These are phyloP conservation scores for Sebastes oblongus DNA, from an alignment of 2,797 vertebrate species.

Conservation along the genomic window DNA sequence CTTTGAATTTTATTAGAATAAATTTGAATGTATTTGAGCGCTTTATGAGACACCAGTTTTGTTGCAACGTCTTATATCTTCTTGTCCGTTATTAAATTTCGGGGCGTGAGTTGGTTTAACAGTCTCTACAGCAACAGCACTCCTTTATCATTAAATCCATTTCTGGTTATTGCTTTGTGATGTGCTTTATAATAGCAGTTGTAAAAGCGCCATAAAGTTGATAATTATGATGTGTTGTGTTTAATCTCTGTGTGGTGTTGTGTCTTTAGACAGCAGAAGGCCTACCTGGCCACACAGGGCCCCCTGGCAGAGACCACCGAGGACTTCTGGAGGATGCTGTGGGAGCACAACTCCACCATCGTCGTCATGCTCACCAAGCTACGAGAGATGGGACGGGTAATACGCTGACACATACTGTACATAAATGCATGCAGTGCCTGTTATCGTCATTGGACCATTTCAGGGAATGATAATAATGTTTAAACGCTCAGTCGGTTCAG, in stretches of 20 bases:
- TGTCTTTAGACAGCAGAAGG: constrained; percentile 90
- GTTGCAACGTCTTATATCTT: not conserved
- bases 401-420: not conserved
- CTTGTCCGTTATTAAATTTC: not conserved
- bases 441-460: constrained; percentile 3
- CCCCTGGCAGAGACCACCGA: constrained; percentile 94
- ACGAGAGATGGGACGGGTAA: constrained; percentile 94
- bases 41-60: not conserved
- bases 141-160: constrained; percentile 11
- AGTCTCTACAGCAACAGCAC: not conserved
- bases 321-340: constrained; percentile 98
- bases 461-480: constrained; percentile 6
- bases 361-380: constrained; percentile 97
- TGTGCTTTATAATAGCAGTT: constrained; percentile 3
- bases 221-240: constrained; percentile 2
- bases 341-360: constrained; percentile 97
- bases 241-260: constrained; percentile 17
- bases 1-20: constrained; percentile 10
- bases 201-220: constrained; percentile 14
- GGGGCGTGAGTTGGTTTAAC: not conserved
- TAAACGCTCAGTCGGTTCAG: not conserved
- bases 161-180: constrained; percentile 12
- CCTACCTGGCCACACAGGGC: constrained; percentile 94
- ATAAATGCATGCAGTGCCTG: not conserved
- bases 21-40: not conserved